Evolutionary conservation across 2,797 vertebrate genomes (phyloP).

Genomic region (Rhabdophis nuchalis): DNA sequence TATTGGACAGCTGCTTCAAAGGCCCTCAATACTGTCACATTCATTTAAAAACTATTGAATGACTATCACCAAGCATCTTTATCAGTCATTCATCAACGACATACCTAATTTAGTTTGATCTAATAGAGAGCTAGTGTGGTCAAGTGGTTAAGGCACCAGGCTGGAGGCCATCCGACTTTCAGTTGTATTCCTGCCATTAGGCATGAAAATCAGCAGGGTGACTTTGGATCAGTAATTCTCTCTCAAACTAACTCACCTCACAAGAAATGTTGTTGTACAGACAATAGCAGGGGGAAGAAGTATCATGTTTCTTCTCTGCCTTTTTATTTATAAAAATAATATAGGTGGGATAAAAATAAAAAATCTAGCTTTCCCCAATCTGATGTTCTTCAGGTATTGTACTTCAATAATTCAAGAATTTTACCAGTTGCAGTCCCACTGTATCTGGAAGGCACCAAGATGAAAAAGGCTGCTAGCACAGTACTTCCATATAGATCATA

Average conservation of each 20-base stretch:
- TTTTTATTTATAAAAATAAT: background rate
- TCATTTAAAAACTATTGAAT: background rate
- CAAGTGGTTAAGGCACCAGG: background rate
- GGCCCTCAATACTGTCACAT: background rate
- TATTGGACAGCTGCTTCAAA: slow-evolving; percentile 18
- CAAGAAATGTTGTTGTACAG: background rate
- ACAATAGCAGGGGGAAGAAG: background rate
- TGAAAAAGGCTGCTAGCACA: background rate
- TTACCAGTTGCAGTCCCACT: background rate
- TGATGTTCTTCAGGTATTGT: background rate
- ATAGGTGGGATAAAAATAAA: background rate
- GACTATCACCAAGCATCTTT: background rate
- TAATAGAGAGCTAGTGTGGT: background rate
- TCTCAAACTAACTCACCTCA: background rate
- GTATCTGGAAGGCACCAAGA: background rate
- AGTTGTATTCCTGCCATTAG: background rate
- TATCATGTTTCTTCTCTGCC: background rate
- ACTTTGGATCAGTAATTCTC: background rate
- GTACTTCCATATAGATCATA: background rate
- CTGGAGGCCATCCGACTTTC: background rate
- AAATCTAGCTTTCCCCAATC: background rate
- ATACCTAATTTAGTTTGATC: background rate
- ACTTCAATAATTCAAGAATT: background rate
- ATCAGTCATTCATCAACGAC: background rate
- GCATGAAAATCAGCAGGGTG: background rate